Conservation (phyloP, 2,113 vertebrate genomes). For the Aptenodytes patagonicus region DNA sequence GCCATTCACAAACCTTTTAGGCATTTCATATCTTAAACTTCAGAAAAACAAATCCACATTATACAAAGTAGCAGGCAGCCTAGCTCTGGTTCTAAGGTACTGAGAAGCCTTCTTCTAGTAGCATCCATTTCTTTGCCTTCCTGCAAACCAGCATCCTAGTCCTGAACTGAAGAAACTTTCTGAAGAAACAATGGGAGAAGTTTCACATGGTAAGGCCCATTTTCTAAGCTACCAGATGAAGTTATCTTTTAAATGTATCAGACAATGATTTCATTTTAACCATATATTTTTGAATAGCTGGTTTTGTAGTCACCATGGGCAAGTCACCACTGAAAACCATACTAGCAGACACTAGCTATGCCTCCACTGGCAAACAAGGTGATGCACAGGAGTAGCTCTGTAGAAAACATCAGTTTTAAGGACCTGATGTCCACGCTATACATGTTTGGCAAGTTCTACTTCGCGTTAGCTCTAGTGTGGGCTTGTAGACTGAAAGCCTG, state of each 20-base stretch:
- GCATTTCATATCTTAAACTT: neutral
- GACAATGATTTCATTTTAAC: neutral
- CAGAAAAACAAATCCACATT: neutral
- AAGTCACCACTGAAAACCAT: neutral
- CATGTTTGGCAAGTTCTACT: neutral
- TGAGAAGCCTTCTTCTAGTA: neutral
- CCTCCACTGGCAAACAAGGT: neutral
- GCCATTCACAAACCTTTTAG: conserved; percentile 17
- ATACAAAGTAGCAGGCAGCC: neutral
- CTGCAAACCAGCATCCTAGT: neutral
- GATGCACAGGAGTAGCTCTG: neutral
- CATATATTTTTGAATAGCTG: neutral
- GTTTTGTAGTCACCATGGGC: neutral
- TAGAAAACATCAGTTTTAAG: neutral
- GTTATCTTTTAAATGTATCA: neutral
- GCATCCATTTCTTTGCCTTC: neutral
- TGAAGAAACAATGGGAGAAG: neutral
- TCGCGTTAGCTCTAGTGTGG: neutral
- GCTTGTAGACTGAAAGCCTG: neutral
- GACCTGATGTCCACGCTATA: fast-evolving
- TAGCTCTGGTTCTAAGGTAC: neutral
- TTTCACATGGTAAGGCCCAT: neutral
- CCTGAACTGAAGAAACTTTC: neutral
- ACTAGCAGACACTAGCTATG: neutral
- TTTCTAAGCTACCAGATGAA: neutral